Conservation (phyloP, 2,888 invertebrate species). For the Salpingus planirostris region DNA sequence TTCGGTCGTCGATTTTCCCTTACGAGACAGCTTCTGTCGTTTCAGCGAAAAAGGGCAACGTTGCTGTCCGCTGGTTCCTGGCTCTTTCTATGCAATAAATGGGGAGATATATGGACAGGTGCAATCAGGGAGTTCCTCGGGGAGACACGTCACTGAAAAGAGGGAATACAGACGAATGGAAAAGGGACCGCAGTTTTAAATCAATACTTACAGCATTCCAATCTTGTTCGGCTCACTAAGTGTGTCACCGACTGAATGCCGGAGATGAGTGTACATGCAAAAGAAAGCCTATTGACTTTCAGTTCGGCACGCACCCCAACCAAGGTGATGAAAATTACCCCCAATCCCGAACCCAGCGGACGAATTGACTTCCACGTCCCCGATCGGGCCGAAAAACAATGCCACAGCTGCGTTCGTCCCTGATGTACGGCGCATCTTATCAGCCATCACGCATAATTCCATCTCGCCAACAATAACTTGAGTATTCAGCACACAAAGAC, state of each 20-base stretch:
- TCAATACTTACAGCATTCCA: constrained; percentile 37
- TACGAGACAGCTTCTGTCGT: constrained; percentile 35
- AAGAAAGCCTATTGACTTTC: constrained; percentile 8
- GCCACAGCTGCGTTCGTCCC: no score
- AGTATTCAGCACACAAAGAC: constrained; percentile 33
- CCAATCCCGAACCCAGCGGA: no score
- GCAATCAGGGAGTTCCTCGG: constrained; percentile 40
- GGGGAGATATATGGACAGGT: constrained; percentile 41
- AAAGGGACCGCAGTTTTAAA: constrained; percentile 39
- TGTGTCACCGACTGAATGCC: constrained; percentile 16
- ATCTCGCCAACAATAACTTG: constrained; percentile 27
- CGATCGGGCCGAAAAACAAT: no score
- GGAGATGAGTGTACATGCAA: constrained; percentile 8
- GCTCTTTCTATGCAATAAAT: constrained; percentile 29
- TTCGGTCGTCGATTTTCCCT: constrained; percentile 33
- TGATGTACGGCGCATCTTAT: constrained; percentile 9
- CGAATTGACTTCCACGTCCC: constrained; percentile 1
- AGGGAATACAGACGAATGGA: constrained; percentile 34
- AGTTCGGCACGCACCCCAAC: not conserved
- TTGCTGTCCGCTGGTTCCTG: constrained; percentile 20
- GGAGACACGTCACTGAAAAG: constrained; percentile 38
- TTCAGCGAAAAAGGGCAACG: constrained; percentile 36
- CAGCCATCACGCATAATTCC: constrained; percentile 22
- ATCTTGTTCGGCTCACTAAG: constrained; percentile 19
- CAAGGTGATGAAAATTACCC: constrained; percentile 1